phyloP scores from a whole-genome alignment of 2,888 invertebrate species.

The Allygus modestus region DNA sequence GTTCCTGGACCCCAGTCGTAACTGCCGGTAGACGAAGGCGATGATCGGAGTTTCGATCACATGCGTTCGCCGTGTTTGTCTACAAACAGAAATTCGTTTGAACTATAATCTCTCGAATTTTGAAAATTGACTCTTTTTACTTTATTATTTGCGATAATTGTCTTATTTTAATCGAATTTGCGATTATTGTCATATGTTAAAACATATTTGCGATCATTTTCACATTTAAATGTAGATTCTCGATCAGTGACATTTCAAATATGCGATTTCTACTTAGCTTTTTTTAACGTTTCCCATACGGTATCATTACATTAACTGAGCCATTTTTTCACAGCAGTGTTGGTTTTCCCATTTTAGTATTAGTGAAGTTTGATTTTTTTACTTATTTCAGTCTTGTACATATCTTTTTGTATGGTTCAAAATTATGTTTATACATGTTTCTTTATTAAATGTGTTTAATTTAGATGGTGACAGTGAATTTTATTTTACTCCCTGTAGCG shows the following conservation, averaged over 20 bases:
- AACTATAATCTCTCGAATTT: neutral
- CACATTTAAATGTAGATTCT: neutral
- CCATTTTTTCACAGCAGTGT: neutral
- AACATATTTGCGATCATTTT: neutral
- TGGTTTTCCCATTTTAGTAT: neutral
- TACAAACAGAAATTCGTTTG: neutral
- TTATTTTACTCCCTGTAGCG: neutral
- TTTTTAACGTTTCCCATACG: neutral
- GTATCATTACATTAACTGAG: neutral
- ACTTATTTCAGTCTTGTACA: constrained; percentile 23
- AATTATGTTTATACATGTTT: constrained; percentile 29
- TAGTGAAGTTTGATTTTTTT: neutral
- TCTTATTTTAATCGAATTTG: neutral
- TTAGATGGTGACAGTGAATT: neutral
- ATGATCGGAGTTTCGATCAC: neutral
- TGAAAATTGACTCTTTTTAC: neutral
- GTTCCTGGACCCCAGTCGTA: neutral
- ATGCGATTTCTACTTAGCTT: neutral
- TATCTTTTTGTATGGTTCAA: neutral
- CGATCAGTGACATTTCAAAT: neutral
- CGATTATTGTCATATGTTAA: neutral
- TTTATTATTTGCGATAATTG: neutral
- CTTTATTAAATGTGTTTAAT: constrained; percentile 12
- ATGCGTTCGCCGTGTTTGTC: constrained; percentile 1
- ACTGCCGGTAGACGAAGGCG: neutral